Percentiles rank a stretch among this genome's conserved stretches.
Evolutionary conservation across 2,888 invertebrate species (phyloP).

Genomic region (Leptopilina syphax): DNA sequence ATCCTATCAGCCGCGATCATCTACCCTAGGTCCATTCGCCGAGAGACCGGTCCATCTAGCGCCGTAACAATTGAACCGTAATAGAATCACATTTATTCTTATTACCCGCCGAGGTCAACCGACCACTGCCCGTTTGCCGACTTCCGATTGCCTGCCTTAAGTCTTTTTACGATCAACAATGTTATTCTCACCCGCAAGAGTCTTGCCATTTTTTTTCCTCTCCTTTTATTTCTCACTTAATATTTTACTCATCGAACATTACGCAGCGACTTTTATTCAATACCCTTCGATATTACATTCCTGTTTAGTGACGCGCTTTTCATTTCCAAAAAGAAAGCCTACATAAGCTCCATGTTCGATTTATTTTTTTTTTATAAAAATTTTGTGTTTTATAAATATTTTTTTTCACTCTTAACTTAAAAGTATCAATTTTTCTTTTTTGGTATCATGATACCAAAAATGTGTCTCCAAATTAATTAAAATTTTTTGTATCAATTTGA

Average conservation of each 20-base stretch:
- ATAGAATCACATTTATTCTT: slow-evolving; percentile 77
- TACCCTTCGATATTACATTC: slow-evolving; percentile 48
- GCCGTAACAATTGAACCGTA: slow-evolving; percentile 76
- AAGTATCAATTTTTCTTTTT: too few relatives aligned
- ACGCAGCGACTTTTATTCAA: slow-evolving; percentile 45
- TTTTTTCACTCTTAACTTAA: too few relatives aligned
- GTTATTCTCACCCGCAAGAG: slow-evolving; percentile 59
- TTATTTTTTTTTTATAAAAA: neutral
- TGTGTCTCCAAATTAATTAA: too few relatives aligned
- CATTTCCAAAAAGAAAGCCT: neutral
- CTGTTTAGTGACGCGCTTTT: neutral
- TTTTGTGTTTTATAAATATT: too few relatives aligned
- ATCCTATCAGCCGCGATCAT: slow-evolving; percentile 69
- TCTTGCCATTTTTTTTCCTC: slow-evolving; percentile 47
- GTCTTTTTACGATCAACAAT: slow-evolving; percentile 60
- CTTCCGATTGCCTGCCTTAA: slow-evolving; percentile 61
- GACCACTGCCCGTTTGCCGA: slow-evolving; percentile 52
- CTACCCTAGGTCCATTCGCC: slow-evolving; percentile 65
- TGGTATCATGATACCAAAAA: too few relatives aligned
- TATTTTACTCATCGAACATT: slow-evolving; percentile 43
- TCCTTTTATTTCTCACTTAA: slow-evolving; percentile 48
- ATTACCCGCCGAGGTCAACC: slow-evolving; percentile 76
- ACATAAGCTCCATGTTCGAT: neutral
- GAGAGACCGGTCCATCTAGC: slow-evolving; percentile 66
- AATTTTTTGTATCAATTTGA: too few relatives aligned